A percentile compares a stretch with the other conserved stretches of the same genome.
phyloP scores from a whole-genome alignment of 2,113 vertebrate species.

The Galemys pyrenaicus region DNA sequence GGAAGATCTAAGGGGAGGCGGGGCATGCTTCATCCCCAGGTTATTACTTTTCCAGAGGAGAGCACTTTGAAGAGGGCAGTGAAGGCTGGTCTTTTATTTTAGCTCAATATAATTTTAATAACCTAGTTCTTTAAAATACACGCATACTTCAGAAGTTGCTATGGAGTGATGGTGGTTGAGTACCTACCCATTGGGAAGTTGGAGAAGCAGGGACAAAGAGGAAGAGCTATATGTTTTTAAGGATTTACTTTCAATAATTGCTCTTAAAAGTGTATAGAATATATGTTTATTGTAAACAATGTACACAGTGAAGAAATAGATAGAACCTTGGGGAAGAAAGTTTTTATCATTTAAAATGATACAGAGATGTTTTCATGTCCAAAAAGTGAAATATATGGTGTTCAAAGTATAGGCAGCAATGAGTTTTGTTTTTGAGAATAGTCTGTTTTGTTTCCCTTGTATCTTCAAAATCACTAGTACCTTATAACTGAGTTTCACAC shows the following conservation, averaged over 20 bases:
- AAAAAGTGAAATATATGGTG: neutral
- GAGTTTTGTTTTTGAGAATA: neutral
- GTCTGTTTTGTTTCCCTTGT: neutral
- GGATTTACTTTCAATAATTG: neutral
- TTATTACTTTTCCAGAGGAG: conserved; percentile 31
- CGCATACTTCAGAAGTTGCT: neutral
- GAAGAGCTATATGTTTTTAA: neutral
- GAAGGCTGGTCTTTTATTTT: conserved; percentile 39
- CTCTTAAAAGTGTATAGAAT: neutral
- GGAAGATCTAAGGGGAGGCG: conserved; percentile 45
- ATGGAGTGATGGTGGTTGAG: neutral
- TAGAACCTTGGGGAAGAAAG: neutral
- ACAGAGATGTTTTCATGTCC: too few relatives aligned
- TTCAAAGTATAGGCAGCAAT: neutral
- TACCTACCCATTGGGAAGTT: neutral
- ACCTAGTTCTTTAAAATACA: neutral
- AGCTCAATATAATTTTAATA: conserved; percentile 1
- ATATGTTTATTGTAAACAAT: neutral
- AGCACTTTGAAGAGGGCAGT: conserved; percentile 43
- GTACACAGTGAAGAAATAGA: neutral
- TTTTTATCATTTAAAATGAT: neutral
- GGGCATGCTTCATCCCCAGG: neutral
- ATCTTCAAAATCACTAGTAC: neutral
- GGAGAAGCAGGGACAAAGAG: neutral
- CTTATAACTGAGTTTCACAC: neutral